Conservation (phyloP, 1,140 invertebrate genomes). For the Sesamia nonagrioides region DNA sequence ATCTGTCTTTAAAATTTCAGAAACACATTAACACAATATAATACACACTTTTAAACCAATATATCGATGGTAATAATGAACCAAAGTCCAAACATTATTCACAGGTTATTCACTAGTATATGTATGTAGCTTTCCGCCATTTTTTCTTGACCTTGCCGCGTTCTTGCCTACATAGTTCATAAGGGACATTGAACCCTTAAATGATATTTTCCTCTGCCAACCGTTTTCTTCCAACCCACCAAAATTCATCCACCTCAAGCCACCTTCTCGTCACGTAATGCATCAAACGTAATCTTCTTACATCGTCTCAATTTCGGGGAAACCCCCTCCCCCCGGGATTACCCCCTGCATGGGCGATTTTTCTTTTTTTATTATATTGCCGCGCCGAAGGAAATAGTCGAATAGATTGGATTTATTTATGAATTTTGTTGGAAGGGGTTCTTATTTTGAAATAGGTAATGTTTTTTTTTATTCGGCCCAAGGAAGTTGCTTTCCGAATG, state of each 20-base stretch:
- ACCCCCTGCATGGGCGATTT: slow-evolving; percentile 61
- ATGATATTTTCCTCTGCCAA: neutral
- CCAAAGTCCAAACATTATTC: no score
- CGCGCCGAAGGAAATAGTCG: slow-evolving; percentile 33
- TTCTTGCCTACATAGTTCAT: neutral
- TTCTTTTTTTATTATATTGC: slow-evolving; percentile 63
- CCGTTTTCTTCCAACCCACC: neutral
- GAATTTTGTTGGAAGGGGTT: slow-evolving; percentile 16
- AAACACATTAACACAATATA: no score
- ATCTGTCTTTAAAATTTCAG: no score
- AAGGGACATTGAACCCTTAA: neutral
- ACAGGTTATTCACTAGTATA: no score
- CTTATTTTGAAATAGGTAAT: neutral
- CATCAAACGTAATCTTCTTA: slow-evolving; percentile 79
- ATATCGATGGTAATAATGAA: no score
- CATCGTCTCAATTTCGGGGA: slow-evolving; percentile 73
- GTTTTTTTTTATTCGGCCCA: neutral
- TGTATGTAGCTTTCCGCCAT: no score
- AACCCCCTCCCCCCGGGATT: slow-evolving; percentile 62
- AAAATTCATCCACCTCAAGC: slow-evolving; percentile 17
- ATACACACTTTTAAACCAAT: no score
- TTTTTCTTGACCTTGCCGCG: no score
- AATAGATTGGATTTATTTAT: slow-evolving; percentile 55
- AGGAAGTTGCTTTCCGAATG: neutral
- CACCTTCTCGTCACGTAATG: slow-evolving; percentile 70